A percentile compares a stretch with the other conserved stretches of the same genome.
These are phyloP conservation scores for Drosophila meridiana DNA, from an alignment of 2,888 invertebrate species.

Conservation along the genomic window DNA sequence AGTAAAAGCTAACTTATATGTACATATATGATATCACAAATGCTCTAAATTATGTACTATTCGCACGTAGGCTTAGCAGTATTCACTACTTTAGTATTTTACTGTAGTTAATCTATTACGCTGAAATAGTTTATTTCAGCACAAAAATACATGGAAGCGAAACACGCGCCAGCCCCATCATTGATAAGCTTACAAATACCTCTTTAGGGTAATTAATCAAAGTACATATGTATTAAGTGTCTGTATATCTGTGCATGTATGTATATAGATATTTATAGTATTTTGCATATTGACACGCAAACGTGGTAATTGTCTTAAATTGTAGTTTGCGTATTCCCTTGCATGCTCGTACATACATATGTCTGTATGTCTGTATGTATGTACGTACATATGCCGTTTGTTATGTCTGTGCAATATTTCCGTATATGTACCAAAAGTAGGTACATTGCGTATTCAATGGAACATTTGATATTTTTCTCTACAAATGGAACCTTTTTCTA, in stretches of 20 bases:
- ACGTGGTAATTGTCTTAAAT: neutral
- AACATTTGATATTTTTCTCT: neutral
- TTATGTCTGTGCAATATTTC: neutral
- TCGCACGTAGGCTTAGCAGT: neutral
- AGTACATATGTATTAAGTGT: neutral
- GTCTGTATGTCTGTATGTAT: neutral
- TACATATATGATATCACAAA: neutral
- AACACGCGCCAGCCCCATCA: conserved; percentile 68
- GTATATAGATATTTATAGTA: neutral
- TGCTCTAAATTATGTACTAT: neutral
- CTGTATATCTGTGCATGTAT: neutral
- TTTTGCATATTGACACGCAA: neutral
- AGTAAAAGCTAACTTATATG: neutral
- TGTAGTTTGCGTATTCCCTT: neutral
- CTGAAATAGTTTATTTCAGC: conserved; percentile 21
- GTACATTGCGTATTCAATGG: neutral
- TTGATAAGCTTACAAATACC: conserved; percentile 66
- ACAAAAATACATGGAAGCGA: conserved; percentile 44
- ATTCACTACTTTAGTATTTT: conserved; percentile 12
- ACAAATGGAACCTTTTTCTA: neutral
- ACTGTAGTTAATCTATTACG: conserved; percentile 25
- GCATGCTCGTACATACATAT: conserved; percentile 9
- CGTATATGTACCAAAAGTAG: neutral
- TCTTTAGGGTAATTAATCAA: conserved; percentile 46
- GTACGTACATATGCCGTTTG: neutral